These are phyloP conservation scores for Pachycephus smyrnensis DNA, from an alignment of 2,888 invertebrate genomes.

Conservation along the genomic window DNA sequence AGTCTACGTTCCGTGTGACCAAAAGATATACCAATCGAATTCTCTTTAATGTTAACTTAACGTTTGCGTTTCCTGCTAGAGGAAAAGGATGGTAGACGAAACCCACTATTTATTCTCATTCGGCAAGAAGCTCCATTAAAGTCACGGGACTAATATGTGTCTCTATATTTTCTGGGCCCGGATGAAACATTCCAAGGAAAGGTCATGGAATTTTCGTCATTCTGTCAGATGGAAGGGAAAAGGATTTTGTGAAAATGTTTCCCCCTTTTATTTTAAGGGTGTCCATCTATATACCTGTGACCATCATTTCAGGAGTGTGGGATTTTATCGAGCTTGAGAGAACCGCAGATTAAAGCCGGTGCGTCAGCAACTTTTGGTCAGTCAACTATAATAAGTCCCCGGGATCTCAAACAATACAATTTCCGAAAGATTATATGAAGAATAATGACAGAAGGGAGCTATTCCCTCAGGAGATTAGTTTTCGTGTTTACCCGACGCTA, in stretches of 20 bases:
- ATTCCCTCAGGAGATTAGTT: constrained; percentile 40
- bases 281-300: background rate
- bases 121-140: background rate
- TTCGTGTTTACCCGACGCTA: constrained; percentile 46
- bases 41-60: background rate
- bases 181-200: background rate
- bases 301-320: background rate
- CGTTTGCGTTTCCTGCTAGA: background rate
- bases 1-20: constrained; percentile 28
- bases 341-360: constrained; percentile 47
- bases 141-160: background rate
- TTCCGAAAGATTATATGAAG: constrained; percentile 53
- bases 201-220: background rate
- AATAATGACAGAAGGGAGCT: constrained; percentile 42
- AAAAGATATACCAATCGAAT: background rate
- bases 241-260: background rate
- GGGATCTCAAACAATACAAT: constrained; percentile 52
- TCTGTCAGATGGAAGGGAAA: background rate
- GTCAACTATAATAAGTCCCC: constrained; percentile 45
- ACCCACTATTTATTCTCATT: too few relatives aligned
- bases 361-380: constrained; percentile 55
- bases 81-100: background rate
- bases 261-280: background rate
- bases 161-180: background rate
- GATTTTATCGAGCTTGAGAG: constrained; percentile 4